Conservation (phyloP, 2,888 invertebrate species). For the Tetropium fuscum region DNA sequence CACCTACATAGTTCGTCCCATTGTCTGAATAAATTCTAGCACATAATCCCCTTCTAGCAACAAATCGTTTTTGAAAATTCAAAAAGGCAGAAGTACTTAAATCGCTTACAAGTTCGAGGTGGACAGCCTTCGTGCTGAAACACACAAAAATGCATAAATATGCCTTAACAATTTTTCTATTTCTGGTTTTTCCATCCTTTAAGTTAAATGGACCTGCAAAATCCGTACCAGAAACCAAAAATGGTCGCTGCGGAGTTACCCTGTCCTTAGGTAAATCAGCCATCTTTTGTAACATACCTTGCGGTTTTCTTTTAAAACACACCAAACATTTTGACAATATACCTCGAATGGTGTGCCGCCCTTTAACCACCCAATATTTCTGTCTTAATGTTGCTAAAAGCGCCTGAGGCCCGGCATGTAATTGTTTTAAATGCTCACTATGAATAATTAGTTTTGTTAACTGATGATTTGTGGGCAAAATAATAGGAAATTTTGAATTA, state of each 20-base stretch:
- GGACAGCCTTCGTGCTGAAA: conserved; percentile 31
- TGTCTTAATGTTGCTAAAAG: conserved; percentile 21
- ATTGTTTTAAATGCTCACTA: conserved; percentile 22
- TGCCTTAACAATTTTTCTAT: conserved; percentile 22
- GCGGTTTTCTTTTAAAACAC: conserved; percentile 30
- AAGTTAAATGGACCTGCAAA: conserved; percentile 33
- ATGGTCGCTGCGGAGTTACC: conserved; percentile 26
- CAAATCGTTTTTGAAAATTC: conserved; percentile 33
- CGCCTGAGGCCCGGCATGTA: conserved; percentile 33
- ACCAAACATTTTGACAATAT: conserved; percentile 20
- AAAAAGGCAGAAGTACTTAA: conserved; percentile 28
- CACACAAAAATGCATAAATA: conserved; percentile 37
- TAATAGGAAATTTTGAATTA: background rate
- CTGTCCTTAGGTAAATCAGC: conserved; percentile 31
- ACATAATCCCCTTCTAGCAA: conserved; percentile 28
- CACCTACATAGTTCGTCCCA: conserved; percentile 33
- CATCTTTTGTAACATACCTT: conserved; percentile 22
- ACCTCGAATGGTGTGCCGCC: conserved; percentile 8
- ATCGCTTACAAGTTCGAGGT: conserved; percentile 33
- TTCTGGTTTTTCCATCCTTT: conserved; percentile 26
- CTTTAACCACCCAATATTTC: conserved; percentile 29
- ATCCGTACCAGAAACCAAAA: conserved; percentile 31
- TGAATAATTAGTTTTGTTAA: conserved; percentile 27
- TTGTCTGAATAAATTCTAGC: conserved; percentile 30
- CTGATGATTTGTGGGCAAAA: conserved; percentile 21